Evolutionary conservation across 92 coral and sea anemone genomes (phyloP), one percentile per base, ranked within the genome.

Genomic region (Anthopleura xanthogrammica): DNA sequence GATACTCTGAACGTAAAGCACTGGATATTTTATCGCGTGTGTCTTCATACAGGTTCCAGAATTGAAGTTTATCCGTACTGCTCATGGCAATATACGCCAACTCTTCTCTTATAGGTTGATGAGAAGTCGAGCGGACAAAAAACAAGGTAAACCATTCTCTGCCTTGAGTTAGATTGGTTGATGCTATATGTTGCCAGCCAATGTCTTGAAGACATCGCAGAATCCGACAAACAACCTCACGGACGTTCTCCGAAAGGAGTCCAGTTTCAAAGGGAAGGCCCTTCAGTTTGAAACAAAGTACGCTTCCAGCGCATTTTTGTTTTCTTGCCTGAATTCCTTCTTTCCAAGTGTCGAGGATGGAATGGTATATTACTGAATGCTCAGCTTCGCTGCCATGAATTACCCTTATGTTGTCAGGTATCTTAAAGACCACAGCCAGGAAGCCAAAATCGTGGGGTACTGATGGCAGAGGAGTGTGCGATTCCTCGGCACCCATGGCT

Each of bases 251-350:
- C 9, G 77, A n/a, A 58, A 81, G 36, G 57, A 70, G 3, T 17
- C 84, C 84, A 42, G 77, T 70, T 70, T 68, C 77, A 81, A 81
- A 81, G 16, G 84, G 84, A 46, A 81, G 77, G 52, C 84, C 84
- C 1, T 81, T 68, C 23, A 68, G 50, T 16, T 81, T 81, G 48
- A 66, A 81, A 40, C 84, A 68, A 7, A 70, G 50, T 22, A 81
- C 77, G 39, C 68, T 50, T 52, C 50, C 65, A 5, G 46, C 77
- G 48, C 84, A 81, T 52, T 48, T 81, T 36, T 48, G 41, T 70
- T 70, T 68, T 8, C 17, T 41, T 41, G 4, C 68, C 23, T 81
- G 77, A 17, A 81, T 70, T 1, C 84, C 84, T 23, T 46, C 84
- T 16, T 81, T 42, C 84, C 84, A 81, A 41, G 65, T 81, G 36